A percentile compares a stretch with the other conserved stretches of the same genome.
phyloP scores from a whole-genome alignment of 1,140 invertebrate genomes.

The Lepidurus apus region DNA sequence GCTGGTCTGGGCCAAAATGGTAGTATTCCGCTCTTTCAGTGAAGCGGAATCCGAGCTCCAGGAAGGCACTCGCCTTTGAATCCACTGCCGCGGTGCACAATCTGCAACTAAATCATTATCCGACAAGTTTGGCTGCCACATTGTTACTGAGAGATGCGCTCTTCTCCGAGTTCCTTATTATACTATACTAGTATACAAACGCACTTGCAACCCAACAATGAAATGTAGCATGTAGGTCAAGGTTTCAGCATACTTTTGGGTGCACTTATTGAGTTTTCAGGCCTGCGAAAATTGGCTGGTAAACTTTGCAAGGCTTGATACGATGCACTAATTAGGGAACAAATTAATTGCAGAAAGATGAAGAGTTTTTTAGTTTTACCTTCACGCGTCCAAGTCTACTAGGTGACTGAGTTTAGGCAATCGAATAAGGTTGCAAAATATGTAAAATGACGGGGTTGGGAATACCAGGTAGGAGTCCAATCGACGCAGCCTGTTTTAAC shows the following conservation, averaged over 20 bases:
- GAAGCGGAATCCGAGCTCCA: slow-evolving; percentile 30
- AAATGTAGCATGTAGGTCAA: not conserved
- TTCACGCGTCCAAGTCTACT: not conserved
- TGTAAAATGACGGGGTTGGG: not conserved
- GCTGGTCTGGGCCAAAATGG: slow-evolving; percentile 7
- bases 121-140: slow-evolving; percentile 35
- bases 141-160: slow-evolving; percentile 30
- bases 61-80: slow-evolving; percentile 30
- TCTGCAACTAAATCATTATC: slow-evolving; percentile 37
- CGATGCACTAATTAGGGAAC: not conserved
- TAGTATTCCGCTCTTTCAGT: slow-evolving; percentile 30
- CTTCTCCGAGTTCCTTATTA: not conserved
- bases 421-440: not conserved
- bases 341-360: not conserved
- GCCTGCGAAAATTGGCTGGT: no score
- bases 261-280: no score
- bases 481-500: not conserved
- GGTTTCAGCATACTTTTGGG: not conserved
- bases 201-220: not conserved
- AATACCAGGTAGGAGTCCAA: slow-evolving; percentile 1
- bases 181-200: not conserved
- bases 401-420: not conserved
- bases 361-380: not conserved
- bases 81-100: slow-evolving; percentile 35
- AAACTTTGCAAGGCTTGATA: no score